Base-by-base conservation (phyloP, 2,888 invertebrate species). In the Rotaria macrura region DNA sequence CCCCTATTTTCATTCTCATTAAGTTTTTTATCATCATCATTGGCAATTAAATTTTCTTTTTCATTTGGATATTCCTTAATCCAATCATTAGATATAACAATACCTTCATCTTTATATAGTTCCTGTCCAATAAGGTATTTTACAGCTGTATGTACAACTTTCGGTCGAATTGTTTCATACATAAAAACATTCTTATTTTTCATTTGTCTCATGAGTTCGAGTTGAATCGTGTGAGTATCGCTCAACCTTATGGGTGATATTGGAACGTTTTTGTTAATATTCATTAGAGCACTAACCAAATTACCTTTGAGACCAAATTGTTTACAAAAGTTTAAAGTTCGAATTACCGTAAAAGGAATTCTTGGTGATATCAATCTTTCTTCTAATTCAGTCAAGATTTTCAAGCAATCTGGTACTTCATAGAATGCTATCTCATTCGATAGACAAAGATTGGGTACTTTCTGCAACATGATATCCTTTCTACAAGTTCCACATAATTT, bases 331-430 rank as follows among this genome's bases (percentile, higher is more conserved):
- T 89, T 88, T 43, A 89, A 87, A 52, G 89, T 87, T 86, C 88
- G 87, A 55, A 91, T 89, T 87, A 89, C 89, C 89, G 90, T 90
- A 85, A 90, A 90, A 65, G 89, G 88, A 54, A 90, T 87, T 54
- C 88, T 88, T 23, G 89, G 89, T 17, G 90, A 87, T n/a, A 90
- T 88, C 87, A 90, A 87, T 84, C 90, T 86, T 87, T 90, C 89
- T 88, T 91, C 90, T 14, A 90, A 86, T 23, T 87, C 57, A 40
- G 87, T 86, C 34, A 88, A 83, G 25, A 7, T 23, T 83, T 83
- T 83, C 9, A 83, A 10, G 34, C 43, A n/a, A 57, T 57, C 57
- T 20, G 47, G 47, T 47, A 47, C 47, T 47, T 47, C 47, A 47
- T 47, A 47, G 47, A 47, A 47, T 47, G 47, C 47, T 47, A 47